These are phyloP conservation scores for Drosophila prolongata DNA, from an alignment of 2,888 invertebrate species.

Conservation along the genomic window DNA sequence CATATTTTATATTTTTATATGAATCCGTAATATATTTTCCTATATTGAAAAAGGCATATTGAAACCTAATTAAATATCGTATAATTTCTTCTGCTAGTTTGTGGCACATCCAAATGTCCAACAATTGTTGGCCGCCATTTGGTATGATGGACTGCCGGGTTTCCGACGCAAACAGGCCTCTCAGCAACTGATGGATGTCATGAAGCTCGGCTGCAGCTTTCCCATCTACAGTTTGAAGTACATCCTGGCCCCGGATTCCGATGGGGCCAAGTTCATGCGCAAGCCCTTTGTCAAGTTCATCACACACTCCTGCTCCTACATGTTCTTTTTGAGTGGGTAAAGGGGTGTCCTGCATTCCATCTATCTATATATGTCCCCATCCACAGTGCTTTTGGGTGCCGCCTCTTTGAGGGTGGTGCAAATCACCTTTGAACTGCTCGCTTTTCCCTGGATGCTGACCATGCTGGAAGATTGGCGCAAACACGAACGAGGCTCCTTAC, in stretches of 20 bases:
- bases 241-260: constrained; percentile 95
- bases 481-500: constrained; percentile 91
- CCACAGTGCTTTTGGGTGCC: constrained; percentile 93
- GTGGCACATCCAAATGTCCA: constrained; percentile 99
- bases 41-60: too few relatives aligned
- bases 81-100: constrained; percentile 87
- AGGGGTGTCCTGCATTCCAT: too few relatives aligned
- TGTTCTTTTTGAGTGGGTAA: constrained; percentile 96
- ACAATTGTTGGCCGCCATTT: constrained; percentile 96
- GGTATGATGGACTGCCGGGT: constrained; percentile 99
- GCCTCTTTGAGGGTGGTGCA: constrained; percentile 97
- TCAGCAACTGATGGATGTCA: constrained; percentile 93
- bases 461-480: constrained; percentile 91
- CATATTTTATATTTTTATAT: too few relatives aligned
- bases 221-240: constrained; percentile 96
- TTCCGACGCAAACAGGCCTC: constrained; percentile 96
- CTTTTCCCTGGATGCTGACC: constrained; percentile 90
- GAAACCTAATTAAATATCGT: neutral
- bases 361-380: neutral
- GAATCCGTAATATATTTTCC: too few relatives aligned
- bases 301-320: constrained; percentile 97
- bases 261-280: constrained; percentile 95
- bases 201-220: constrained; percentile 95
- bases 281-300: constrained; percentile 99
- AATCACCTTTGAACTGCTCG: constrained; percentile 91